Evolutionary conservation across 2,113 vertebrate species (phyloP).

Genomic region (Ammodytes marinus): DNA sequence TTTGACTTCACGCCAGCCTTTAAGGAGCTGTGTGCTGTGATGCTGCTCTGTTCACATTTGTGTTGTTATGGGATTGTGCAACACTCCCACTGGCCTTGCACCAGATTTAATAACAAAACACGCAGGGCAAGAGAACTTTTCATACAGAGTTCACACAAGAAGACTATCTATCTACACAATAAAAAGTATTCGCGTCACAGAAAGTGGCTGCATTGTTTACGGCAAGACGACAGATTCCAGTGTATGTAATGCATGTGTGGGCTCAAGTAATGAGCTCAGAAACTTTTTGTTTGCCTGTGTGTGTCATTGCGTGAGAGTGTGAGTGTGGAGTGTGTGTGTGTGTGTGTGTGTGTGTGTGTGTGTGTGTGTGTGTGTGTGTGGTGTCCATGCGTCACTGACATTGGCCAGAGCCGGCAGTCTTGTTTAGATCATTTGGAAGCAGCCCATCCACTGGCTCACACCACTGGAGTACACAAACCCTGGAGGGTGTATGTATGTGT

Average conservation of each 20-base stretch:
- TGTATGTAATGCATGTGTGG: slow-evolving; percentile 45
- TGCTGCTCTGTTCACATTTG: slow-evolving; percentile 27
- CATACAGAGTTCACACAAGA: slow-evolving; percentile 34
- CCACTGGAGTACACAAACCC: slow-evolving; percentile 36
- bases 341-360: too few relatives aligned
- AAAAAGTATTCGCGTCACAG: slow-evolving; percentile 45
- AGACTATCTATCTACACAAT: slow-evolving; percentile 39
- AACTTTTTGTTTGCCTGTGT: slow-evolving; percentile 35
- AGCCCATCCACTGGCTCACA: slow-evolving; percentile 44
- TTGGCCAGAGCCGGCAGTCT: slow-evolving; percentile 39
- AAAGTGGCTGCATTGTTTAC: slow-evolving; percentile 30
- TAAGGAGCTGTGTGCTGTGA: slow-evolving; percentile 31
- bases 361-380: too few relatives aligned
- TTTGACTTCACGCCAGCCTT: slow-evolving; percentile 43
- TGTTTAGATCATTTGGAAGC: slow-evolving; percentile 65
- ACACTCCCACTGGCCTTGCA: slow-evolving; percentile 51
- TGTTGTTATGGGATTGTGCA: slow-evolving; percentile 39
- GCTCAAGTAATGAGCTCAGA: slow-evolving; percentile 42
- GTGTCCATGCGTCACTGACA: slow-evolving; percentile 18
- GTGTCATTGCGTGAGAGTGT: too few relatives aligned
- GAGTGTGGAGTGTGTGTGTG: too few relatives aligned
- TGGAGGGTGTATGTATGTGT: slow-evolving; percentile 5
- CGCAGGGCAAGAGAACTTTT: slow-evolving; percentile 30
- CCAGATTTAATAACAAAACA: slow-evolving; percentile 37
- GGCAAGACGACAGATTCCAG: slow-evolving; percentile 11